These are phyloP conservation scores for Melanotus villosus DNA, from an alignment of 2,888 invertebrate species.

Conservation along the genomic window DNA sequence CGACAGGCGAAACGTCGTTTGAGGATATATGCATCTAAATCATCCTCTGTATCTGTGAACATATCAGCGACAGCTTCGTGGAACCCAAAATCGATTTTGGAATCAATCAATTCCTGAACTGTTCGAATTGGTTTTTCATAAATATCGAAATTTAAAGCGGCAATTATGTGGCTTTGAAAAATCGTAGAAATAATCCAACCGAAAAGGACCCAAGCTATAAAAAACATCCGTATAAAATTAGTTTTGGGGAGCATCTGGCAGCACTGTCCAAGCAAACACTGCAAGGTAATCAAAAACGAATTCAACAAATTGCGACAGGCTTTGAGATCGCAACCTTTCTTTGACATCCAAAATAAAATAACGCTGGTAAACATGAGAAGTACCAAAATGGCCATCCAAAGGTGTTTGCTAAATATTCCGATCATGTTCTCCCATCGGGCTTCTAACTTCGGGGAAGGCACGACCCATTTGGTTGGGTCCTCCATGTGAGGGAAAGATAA, in stretches of 20 bases:
- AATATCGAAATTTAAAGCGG: conserved; percentile 29
- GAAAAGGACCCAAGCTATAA: conserved; percentile 19
- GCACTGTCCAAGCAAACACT: conserved; percentile 18
- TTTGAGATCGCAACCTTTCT: background rate
- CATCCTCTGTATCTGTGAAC: background rate
- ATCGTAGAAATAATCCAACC: conserved; percentile 7
- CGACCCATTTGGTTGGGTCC: conserved; percentile 30
- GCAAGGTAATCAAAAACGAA: background rate
- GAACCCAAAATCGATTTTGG: conserved; percentile 34
- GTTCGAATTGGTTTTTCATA: conserved; percentile 40
- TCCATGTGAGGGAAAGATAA: conserved; percentile 35
- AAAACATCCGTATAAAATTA: background rate
- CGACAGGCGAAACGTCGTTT: background rate
- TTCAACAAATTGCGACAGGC: background rate
- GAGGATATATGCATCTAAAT: conserved; percentile 25
- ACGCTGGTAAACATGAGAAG: background rate
- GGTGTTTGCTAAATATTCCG: background rate
- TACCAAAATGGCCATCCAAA: conserved; percentile 4
- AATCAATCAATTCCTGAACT: conserved; percentile 32
- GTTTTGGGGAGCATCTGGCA: background rate
- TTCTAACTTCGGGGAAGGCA: conserved; percentile 21
- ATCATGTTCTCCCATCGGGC: conserved; percentile 25
- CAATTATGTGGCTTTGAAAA: conserved; percentile 41
- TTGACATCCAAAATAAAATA: background rate
- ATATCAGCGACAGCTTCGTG: background rate